Conservation (phyloP, 2,797 vertebrate species). For the Myotis daubentonii region DNA sequence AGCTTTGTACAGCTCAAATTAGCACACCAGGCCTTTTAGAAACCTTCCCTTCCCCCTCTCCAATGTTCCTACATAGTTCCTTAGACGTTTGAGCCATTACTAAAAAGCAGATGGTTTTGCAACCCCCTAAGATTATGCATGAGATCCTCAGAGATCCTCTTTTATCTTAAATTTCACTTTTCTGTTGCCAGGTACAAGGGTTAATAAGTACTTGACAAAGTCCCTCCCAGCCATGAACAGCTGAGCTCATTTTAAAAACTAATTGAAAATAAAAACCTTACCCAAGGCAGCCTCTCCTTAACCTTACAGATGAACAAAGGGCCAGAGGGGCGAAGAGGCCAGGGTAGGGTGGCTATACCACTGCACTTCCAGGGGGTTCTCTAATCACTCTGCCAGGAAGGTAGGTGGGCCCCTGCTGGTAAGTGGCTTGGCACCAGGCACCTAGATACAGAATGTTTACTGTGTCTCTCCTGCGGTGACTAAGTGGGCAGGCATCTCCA, state of each 20-base stretch:
- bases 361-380: neutral
- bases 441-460: slow-evolving; percentile 53
- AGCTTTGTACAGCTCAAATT: neutral
- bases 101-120: neutral
- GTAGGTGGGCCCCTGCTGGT: neutral
- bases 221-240: neutral
- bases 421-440: neutral
- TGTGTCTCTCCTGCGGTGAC: slow-evolving; percentile 53
- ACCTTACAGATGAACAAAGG: neutral
- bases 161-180: neutral
- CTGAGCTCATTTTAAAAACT: neutral
- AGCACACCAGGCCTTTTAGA: neutral
- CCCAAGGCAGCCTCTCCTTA: neutral
- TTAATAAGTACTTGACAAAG: neutral
- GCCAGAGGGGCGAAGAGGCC: too few relatives aligned
- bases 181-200: neutral
- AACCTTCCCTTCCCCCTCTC: neutral
- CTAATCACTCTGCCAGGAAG: neutral
- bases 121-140: neutral
- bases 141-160: neutral
- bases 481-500: slow-evolving; percentile 45
- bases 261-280: neutral
- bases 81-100: neutral
- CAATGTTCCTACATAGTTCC: neutral
- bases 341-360: neutral